Base-by-base conservation (phyloP, 1,140 invertebrate genomes). In the Hyphantria cunea region DNA sequence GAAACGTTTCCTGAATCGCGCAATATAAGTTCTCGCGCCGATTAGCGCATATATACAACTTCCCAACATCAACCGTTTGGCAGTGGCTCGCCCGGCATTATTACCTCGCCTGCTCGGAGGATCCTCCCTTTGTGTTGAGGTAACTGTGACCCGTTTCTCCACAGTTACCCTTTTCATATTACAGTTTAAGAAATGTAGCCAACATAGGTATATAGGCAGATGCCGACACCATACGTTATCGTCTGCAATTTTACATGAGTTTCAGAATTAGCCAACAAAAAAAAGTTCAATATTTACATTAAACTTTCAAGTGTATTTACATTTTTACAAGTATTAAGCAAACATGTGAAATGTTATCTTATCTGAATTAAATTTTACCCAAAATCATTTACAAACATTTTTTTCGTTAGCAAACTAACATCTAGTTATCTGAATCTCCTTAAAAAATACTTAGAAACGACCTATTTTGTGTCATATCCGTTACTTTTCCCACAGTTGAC, bases 401-500 rank as follows among this genome's bases (percentile, higher is more conserved):
- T 39, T 13, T 10, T 0, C 8, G 14, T 54, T 54, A 55, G 33
- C 54, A 12, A 34, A 31, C 48, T 58, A 0, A 39, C 37, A 39
- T 39, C 37, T 3, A 39, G 37, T 39, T 39, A 39, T 39, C 37
- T 10, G 37, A 39, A 10, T 39, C 37, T 39, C 9, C 7, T 39
- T 39, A 39, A 39, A 39, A 39, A 39, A 3, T 39, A n/a, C 37
- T 39, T 39, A 39, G 37, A 9, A 39, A 9, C 33, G n/a, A 14
- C 32, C 6, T 17, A 48, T 14, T 44, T 12, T 39, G 31, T 13
- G 53, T 33, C 13, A 58, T 48, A 58, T 48, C 47, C 68, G 69
- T 71, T 71, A 68, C 45, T 58, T 65, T 71, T 71, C 69, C 33
- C 69, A 71, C 56, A 44, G 15, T 49, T 17, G 7, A n/a, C 1